A percentile compares a stretch with the other conserved stretches of the same genome.
These are phyloP conservation scores for Aplodontia rufa DNA, from an alignment of 2,113 vertebrate genomes.

Conservation along the genomic window DNA sequence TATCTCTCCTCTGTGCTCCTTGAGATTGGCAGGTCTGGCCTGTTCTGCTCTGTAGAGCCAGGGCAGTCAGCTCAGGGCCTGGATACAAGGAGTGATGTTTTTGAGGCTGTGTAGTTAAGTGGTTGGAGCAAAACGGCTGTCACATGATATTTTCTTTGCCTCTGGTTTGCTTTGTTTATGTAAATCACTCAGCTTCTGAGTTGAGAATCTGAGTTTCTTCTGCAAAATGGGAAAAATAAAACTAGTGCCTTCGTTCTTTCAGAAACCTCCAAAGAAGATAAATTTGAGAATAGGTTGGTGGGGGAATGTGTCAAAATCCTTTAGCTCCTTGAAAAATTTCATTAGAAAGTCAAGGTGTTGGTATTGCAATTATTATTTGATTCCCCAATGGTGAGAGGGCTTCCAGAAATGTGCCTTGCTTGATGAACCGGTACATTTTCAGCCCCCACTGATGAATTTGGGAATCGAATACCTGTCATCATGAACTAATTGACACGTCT, in stretches of 20 bases:
- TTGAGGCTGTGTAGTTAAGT: background rate
- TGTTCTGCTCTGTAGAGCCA: background rate
- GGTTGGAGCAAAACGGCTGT: background rate
- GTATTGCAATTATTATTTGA: conserved; percentile 65
- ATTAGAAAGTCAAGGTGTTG: conserved; percentile 67
- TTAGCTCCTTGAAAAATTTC: conserved; percentile 67
- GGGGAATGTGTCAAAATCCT: conserved; percentile 31
- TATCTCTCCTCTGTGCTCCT: background rate
- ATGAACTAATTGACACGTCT: conserved; percentile 72
- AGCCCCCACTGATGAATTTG: conserved; percentile 71
- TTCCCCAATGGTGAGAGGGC: conserved; percentile 61
- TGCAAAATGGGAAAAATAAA: conserved; percentile 35
- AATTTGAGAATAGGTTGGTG: background rate
- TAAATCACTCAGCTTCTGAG: background rate
- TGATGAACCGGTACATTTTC: conserved; percentile 70
- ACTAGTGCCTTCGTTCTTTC: background rate
- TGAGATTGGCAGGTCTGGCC: background rate
- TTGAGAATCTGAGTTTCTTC: background rate
- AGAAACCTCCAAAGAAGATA: conserved; percentile 24
- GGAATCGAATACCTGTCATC: conserved; percentile 72
- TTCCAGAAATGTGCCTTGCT: conserved; percentile 70
- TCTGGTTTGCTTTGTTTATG: background rate
- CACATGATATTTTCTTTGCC: background rate
- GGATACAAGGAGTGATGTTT: background rate
- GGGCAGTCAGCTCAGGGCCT: background rate